Percentiles rank a stretch among this genome's conserved stretches.
Conservation (phyloP, 2,888 invertebrate species). For the Hyles lineata region DNA sequence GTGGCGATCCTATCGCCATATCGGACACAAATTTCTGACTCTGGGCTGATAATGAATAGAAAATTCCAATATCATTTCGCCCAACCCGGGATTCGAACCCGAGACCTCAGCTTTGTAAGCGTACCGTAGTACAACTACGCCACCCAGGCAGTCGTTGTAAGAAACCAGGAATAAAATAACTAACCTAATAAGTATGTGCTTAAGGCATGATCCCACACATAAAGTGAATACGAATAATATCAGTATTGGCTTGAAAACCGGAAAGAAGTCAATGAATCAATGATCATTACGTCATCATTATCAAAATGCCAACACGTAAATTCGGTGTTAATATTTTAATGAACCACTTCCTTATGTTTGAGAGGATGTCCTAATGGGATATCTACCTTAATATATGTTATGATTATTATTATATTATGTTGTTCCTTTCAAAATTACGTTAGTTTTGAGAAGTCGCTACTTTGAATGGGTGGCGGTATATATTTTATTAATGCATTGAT, state of each 20-base stretch:
- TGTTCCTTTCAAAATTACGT: background rate
- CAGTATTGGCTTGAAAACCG: background rate
- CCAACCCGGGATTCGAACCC: no score
- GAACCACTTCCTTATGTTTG: slow-evolving; percentile 4
- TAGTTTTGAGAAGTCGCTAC: background rate
- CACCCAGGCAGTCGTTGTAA: no score
- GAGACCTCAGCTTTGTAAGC: no score
- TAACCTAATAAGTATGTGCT: background rate
- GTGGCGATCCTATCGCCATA: no score
- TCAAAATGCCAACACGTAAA: slow-evolving; percentile 2
- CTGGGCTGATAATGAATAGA: no score
- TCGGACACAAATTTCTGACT: no score
- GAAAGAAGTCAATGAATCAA: slow-evolving; percentile 15
- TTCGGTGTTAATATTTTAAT: background rate
- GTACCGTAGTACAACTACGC: no score
- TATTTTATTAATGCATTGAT: no score
- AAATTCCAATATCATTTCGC: no score
- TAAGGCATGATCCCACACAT: background rate
- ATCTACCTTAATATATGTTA: no score
- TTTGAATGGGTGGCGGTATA: no score
- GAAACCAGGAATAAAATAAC: background rate
- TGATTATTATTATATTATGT: background rate
- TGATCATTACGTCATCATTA: slow-evolving; percentile 11
- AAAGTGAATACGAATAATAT: background rate
- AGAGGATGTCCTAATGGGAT: background rate